Evolutionary conservation across 2,113 vertebrate species (phyloP).

Genomic region (Pomatorhinus ruficollis): DNA sequence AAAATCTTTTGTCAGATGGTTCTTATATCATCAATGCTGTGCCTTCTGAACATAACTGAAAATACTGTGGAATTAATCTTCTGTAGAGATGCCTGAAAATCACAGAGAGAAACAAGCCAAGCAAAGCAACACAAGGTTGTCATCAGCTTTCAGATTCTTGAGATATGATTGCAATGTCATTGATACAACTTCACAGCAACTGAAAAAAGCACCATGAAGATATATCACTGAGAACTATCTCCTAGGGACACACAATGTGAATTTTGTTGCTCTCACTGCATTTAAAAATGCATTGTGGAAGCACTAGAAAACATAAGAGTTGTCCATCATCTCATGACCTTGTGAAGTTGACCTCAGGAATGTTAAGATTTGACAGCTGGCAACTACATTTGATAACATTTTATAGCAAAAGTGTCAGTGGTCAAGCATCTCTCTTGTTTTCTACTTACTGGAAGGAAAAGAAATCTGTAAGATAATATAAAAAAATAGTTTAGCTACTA

Average conservation of each 20-base stretch:
- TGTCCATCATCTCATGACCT: background rate
- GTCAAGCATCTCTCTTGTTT: background rate
- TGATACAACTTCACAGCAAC: background rate
- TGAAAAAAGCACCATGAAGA: background rate
- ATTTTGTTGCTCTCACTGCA: background rate
- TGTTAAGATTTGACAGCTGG: background rate
- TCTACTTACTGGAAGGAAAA: background rate
- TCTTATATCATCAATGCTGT: background rate
- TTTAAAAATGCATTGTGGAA: background rate
- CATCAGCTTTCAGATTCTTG: background rate
- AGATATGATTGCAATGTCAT: accelerated
- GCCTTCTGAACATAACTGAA: background rate
- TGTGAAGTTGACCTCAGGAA: background rate
- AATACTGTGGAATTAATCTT: background rate
- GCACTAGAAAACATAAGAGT: background rate
- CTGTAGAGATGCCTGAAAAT: background rate
- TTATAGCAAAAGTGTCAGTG: background rate
- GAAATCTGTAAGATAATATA: background rate
- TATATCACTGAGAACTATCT: background rate
- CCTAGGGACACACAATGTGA: background rate
- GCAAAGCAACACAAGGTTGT: background rate
- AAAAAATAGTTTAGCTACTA: background rate
- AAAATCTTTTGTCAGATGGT: background rate
- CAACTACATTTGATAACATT: background rate
- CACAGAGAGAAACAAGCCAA: background rate